Evolutionary conservation across 2,797 vertebrate species (phyloP), one percentile per base, ranked within the genome.

Genomic region (Lepilemur ruficaudatus): DNA sequence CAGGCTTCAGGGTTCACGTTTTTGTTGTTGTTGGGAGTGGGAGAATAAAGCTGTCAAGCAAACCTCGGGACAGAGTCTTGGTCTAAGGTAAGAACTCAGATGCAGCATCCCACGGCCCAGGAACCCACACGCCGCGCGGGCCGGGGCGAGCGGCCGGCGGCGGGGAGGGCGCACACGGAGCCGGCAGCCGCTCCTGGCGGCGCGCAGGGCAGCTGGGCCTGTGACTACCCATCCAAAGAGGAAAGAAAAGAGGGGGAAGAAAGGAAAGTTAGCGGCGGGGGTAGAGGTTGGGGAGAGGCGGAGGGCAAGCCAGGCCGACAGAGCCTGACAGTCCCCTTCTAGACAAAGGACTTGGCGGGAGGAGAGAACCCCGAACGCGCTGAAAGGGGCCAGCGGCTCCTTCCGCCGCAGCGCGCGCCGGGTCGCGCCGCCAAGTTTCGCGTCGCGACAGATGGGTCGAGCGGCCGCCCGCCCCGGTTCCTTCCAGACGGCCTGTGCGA

Each of bases 341-440:
- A 97, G 95, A 97, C 95, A 97, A 98, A 98, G 97, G 92, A 65
- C 84, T 83, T 91, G 95, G 97, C 89, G 89, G 96, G 95, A 92
- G 93, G 38, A 17, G 73, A 83, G 97, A 85, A 35, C 93, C 91
- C 94, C 73, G 61, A 81, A 65, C 10, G 95, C 11, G 81, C 92
- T 70, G 84, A 85, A 91, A 91, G 85, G 55, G 61, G 7, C 0
- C 2, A 67, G 69, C 61, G 50, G 83, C 83, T 69, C 92, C 63
- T 87, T 55, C 48, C n/a, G 38, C 59, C 11, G 89, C 95, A 28
- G 93, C 35, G 84, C 67, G 81, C 83, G 14, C 93, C 43, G 3
- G 48, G 10, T 43, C 48, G 61, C 85, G 65, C 69, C 15, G 96
- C 96, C 84, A 89, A 95, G 79, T 70, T 70, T 50, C 73, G 1